Base-by-base conservation (phyloP, 2,113 vertebrate genomes). In the Dolichallabes microphthalmus region DNA sequence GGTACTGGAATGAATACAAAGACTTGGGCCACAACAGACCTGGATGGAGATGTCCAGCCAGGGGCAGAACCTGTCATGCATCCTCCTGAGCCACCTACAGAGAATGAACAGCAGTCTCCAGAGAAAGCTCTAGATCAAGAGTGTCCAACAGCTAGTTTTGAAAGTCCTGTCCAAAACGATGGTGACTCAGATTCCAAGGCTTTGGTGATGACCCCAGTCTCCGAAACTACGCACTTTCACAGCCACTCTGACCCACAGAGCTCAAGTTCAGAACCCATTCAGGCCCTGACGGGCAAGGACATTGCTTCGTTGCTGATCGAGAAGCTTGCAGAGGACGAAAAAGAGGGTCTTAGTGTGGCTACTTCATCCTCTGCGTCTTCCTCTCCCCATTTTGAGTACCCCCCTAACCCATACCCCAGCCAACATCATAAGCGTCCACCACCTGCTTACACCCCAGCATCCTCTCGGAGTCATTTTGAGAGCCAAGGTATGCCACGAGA, bases 231-330 rank as follows among this genome's bases (percentile, higher is more conserved):
- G 17, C 94, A 94, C 77, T 91, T 92, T 69, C 91, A 91, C 19
- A 94, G 94, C 58, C 93, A 83, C 39, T 95, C 95, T 0, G 94
- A 95, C 55, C 94, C 93, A 1, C 93, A 93, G 78, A 89, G 19
- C 66, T 80, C 81, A 32, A 75, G 55, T 25, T 55, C 74, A 1
- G 86, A 89, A 60, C 83, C 53, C 7, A 73, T 20, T 66, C 88
- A 75, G 71, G 25, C 80, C 25, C 60, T 91, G 79, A 87, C 86
- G 1, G 91, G 89, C 25, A 92, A 90, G 82, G 89, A 92, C 35
- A 91, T 90, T n/a, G 90, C 90, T 66, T 90, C 89, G 1, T 76
- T 90, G 30, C 66, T 91, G 45, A 91, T 90, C 39, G 89, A 90
- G 53, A 91, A 88, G 82, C 88, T 90, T 80, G 89, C 80, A 22